Evolutionary conservation across 2,888 invertebrate genomes (phyloP), one percentile per base, ranked within the genome.

Genomic region (Diplazon laetatorius): DNA sequence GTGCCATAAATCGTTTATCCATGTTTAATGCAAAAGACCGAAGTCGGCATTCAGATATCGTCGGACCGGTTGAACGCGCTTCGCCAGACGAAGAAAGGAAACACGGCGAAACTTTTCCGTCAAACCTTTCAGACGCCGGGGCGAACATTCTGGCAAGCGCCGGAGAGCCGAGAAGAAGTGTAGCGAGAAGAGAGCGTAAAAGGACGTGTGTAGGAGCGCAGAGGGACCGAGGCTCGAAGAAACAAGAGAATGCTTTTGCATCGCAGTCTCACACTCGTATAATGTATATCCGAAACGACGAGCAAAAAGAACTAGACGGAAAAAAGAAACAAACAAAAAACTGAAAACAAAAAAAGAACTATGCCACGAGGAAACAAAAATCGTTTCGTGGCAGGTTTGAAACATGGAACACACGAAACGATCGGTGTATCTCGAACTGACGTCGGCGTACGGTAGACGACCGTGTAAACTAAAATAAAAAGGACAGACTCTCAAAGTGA

Each of bases 211-310:
- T 44, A 81, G 81, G 83, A 80, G 78, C 74, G 6, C 6, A 6
- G 30, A 30, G 30, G 35, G 59, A 42, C 59, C 65, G 55, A 69
- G 68, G 85, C 85, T 85, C 82, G 87, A 88, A 76, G 78, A 76
- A 79, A 90, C 90, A 90, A 89, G 90, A 83, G 89, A 90, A 90
- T 89, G 90, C 89, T 90, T 90, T 90, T 88, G 89, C 89, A 89
- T 88, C 86, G 86, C 83, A 80, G 82, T 83, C 81, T 85, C 81
- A 82, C 81, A 75, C 84, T 71, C 83, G 71, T 71, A 76, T n/a
- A n/a, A n/a, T n/a, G n/a, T n/a, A n/a, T 62, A 63, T 52, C 68
- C 50, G 68, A 73, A 72, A 55, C 68, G 73, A 50, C 37, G 63
- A 37, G 69, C 35, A 37, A 65, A 46, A 65, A 39, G 60, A 55